Evolutionary conservation across 2,113 vertebrate species (phyloP), one percentile per base, ranked within the genome.

Genomic region (Hypomesus transpacificus): DNA sequence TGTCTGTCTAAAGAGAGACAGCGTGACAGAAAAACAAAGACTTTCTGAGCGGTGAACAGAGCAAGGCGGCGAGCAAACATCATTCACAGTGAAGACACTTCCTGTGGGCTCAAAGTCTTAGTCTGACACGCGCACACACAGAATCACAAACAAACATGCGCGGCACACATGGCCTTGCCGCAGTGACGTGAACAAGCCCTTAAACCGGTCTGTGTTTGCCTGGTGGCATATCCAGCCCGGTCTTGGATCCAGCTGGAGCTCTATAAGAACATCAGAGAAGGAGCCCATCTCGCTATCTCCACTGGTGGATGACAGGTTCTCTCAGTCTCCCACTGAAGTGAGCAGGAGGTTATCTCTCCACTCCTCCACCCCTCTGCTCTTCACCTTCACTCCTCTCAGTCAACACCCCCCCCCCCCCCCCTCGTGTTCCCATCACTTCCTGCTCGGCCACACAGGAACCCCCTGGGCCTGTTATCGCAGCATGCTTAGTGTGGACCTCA

Each of bases 381-480:
- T 1, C 54, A 57, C 26, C 31, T 18, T 39, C 31, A 31, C 31
- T 13, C 22, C n/a, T 31, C 34, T 8, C 16, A 46, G 75, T 58
- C 39, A n/a, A 78, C 76, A 72, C 31, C 14, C 69, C 24, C 20
- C 26, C 56, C 69, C 67, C 62, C 77, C 76, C 54, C 61, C 57
- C 24, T 26, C 24, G 61, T 16, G 61, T 64, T 31, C 61, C 28
- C 61, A 8, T 34, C 60, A 31, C 63, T 82, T 68, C 73, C 66
- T 76, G 75, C 65, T 66, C 17, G 78, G 68, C 75, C 68, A 73
- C 70, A 79, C 53, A 68, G 77, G 71, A 80, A 78, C 31, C 83
- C 75, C 74, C 74, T 52, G 39, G 39, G n/a, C 46, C 65, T 66
- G 20, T 14, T 66, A 66, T 66, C 21, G 51, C 52, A 76, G 70